Conservation (phyloP, 2,888 invertebrate genomes). For the Thysanoteuthis rhombus region DNA sequence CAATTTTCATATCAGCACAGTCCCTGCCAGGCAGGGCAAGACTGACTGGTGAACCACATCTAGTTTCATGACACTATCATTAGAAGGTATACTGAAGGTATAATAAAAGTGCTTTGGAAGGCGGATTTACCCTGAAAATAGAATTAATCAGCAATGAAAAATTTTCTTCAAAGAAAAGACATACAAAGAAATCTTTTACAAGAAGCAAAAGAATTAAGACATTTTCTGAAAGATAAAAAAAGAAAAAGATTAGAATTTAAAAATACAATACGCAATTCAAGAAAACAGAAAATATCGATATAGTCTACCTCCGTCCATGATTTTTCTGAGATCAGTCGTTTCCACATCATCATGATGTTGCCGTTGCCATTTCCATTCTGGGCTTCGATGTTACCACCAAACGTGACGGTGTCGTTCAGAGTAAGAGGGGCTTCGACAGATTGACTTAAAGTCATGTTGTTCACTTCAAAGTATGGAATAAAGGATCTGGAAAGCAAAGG, state of each 20-base stretch:
- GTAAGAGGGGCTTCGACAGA: slow-evolving; percentile 94
- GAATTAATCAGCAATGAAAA: neutral
- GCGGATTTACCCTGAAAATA: neutral
- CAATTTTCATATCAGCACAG: no score
- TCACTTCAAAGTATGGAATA: slow-evolving; percentile 85
- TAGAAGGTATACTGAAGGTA: no score
- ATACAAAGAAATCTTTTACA: neutral
- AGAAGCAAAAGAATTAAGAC: neutral
- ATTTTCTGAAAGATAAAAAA: neutral
- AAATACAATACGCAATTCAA: neutral
- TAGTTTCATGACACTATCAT: no score
- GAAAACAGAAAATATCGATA: neutral
- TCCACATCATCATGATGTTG: slow-evolving; percentile 80
- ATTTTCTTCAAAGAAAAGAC: neutral
- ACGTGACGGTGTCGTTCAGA: slow-evolving; percentile 82
- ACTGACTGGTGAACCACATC: no score
- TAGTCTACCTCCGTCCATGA: slow-evolving; percentile 82
- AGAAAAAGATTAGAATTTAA: neutral
- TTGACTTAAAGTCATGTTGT: slow-evolving; percentile 91
- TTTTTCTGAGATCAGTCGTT: slow-evolving; percentile 82
- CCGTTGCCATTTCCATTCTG: slow-evolving; percentile 85
- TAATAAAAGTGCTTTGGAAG: neutral
- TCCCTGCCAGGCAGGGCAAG: no score
- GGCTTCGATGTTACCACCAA: slow-evolving; percentile 74
- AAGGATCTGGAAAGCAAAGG: slow-evolving; percentile 60